phyloP scores from a whole-genome alignment of 2,888 invertebrate species.

The Prenolepis imparis region DNA sequence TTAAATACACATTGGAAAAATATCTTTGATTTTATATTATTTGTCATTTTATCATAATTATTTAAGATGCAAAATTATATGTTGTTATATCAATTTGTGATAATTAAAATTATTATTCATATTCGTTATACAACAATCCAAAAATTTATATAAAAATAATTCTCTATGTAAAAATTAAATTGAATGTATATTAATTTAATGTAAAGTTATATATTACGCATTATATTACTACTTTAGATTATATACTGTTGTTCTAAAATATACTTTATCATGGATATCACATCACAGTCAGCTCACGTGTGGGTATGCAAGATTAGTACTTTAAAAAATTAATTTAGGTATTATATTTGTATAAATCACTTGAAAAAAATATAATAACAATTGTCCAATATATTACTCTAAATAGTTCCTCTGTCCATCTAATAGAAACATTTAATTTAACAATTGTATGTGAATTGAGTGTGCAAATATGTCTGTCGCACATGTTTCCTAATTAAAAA shows the following conservation, averaged over 20 bases:
- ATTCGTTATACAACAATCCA: not conserved
- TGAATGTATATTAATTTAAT: conserved; percentile 19
- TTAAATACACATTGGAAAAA: conserved; percentile 54
- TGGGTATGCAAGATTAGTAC: conserved; percentile 36
- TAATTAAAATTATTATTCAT: conserved; percentile 5
- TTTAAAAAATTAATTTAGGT: conserved; percentile 38
- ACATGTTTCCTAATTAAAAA: conserved; percentile 19
- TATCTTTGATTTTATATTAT: conserved; percentile 59
- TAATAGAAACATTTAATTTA: conserved; percentile 28
- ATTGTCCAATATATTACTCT: conserved; percentile 22
- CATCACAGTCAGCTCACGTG: conserved; percentile 26
- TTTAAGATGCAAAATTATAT: not conserved
- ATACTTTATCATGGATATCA: conserved; percentile 43
- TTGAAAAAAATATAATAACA: conserved; percentile 42
- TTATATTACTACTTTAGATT: conserved; percentile 5
- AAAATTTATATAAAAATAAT: conserved; percentile 15
- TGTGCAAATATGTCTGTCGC: not conserved
- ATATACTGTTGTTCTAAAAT: conserved; percentile 34
- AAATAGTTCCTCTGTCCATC: not conserved
- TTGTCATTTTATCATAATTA: conserved; percentile 8
- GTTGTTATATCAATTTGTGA: conserved; percentile 24
- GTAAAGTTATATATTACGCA: not conserved
- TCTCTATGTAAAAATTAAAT: conserved; percentile 1
- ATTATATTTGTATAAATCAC: conserved; percentile 48
- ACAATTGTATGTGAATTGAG: not conserved